Base-by-base conservation (phyloP, 2,113 vertebrate genomes). In the Ptilonorhynchus violaceus region DNA sequence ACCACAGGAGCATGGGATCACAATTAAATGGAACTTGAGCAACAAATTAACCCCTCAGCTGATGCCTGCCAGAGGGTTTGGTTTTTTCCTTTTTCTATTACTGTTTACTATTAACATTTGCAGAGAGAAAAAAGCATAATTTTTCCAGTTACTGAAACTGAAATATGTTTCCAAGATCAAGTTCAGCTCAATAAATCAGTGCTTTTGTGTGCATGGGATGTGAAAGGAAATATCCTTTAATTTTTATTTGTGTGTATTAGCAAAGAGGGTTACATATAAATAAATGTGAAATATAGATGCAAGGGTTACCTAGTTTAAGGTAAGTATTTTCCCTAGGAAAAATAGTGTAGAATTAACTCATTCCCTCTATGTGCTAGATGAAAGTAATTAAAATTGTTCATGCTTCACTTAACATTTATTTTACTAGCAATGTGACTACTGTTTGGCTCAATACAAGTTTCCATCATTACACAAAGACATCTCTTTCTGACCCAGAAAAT, bases 391-490 rank as follows among this genome's bases (percentile, higher is more conserved):
- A 94, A 92, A 52, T 80, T 69, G 59, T 83, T 92, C 74, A 86
- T 56, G 93, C 88, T 91, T 35, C 50, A 42, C 55, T 83, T 85
- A 73, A 76, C 83, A 85, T 83, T 83, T 88, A 49, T 96, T 95
- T 91, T 79, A 82, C 49, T n/a, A 75, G 37, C 72, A 86, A 74
- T 16, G 28, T 92, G 77, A 81, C 89, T 20, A 50, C 35, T 33
- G 12, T 96, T 95, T 80, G 49, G 88, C 94, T 75, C 87, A 89
- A 85, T 91, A 85, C 74, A 89, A 76, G 89, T 89, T 97, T 96
- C 82, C 67, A 79, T 79, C 60, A 53, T 69, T 70, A 56, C 30
- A 70, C 87, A 90, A 70, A 39, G 13, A 6, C 59, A 72, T 52
- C 20, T 31, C 8, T 11, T 84, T 47, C 80, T 46, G 24, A 68